Percentiles rank a stretch among this genome's conserved stretches.
Conservation (phyloP, 2,797 vertebrate species). For the Microctenopoma stevenorrisi region DNA sequence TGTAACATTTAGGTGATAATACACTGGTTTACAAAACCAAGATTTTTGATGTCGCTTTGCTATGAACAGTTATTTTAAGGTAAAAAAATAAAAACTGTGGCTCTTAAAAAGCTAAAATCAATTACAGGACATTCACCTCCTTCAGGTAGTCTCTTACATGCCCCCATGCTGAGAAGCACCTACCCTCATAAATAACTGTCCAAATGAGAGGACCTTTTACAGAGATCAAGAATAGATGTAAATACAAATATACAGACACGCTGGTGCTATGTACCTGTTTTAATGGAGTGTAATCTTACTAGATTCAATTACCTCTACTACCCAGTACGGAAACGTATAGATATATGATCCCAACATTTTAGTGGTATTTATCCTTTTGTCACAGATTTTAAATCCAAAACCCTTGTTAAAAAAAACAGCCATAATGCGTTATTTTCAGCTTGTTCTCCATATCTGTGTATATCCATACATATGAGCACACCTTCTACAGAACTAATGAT, state of each 20-base stretch:
- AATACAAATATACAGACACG: slow-evolving; percentile 4
- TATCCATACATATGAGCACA: slow-evolving; percentile 11
- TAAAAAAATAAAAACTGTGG: slow-evolving; percentile 1
- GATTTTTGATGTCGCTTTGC: slow-evolving; percentile 1
- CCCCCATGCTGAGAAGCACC: slow-evolving; percentile 34
- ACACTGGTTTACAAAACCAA: neutral
- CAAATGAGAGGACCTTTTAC: slow-evolving; percentile 6
- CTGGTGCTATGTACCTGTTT: neutral
- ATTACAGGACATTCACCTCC: neutral
- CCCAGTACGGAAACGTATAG: slow-evolving; percentile 1
- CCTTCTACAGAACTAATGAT: slow-evolving; percentile 26
- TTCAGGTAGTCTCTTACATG: slow-evolving; percentile 13
- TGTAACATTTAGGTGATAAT: slow-evolving; percentile 1
- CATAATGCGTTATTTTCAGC: neutral
- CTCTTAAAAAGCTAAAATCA: slow-evolving; percentile 11
- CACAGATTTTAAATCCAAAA: slow-evolving; percentile 7
- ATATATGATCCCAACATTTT: slow-evolving; percentile 9
- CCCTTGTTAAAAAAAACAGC: neutral
- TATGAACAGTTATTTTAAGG: neutral
- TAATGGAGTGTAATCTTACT: neutral
- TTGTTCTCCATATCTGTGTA: slow-evolving; percentile 16
- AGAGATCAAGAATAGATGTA: neutral
- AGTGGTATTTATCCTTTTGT: slow-evolving; percentile 20
- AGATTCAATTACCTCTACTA: slow-evolving; percentile 3
- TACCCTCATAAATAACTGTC: slow-evolving; percentile 44